Percentiles rank a stretch among this genome's conserved stretches.
Evolutionary conservation across 53 echinoderm and acorn worm species (phyloP).

Genomic region (Apostichopus leukothele): DNA sequence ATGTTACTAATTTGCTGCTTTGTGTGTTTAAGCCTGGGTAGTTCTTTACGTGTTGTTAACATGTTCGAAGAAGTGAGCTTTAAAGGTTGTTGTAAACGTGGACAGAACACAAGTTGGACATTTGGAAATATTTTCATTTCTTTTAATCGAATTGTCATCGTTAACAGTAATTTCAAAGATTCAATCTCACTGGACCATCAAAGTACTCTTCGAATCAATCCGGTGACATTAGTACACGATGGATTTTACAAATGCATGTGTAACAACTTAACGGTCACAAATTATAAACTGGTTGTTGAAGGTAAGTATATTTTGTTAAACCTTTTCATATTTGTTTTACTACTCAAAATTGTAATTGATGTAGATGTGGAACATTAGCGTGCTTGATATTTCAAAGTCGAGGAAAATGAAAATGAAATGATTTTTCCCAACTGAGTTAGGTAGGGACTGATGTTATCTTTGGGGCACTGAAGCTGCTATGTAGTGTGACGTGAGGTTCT

Average conservation of each 20-base stretch:
- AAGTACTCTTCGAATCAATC: background rate
- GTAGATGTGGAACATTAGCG: too few relatives aligned
- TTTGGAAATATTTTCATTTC: background rate
- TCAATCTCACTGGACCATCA: background rate
- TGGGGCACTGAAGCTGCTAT: too few relatives aligned
- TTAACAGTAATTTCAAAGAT: background rate
- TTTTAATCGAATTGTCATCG: background rate
- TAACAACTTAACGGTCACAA: background rate
- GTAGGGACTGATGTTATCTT: too few relatives aligned
- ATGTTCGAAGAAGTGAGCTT: background rate
- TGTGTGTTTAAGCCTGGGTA: background rate
- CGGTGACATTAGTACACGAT: background rate
- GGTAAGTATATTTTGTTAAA: background rate
- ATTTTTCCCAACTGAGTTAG: too few relatives aligned
- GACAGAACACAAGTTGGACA: constrained; percentile 2
- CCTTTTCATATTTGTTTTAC: too few relatives aligned
- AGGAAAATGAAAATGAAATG: too few relatives aligned
- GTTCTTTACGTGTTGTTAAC: background rate
- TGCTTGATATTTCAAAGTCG: too few relatives aligned
- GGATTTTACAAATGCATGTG: background rate
- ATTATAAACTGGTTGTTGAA: background rate
- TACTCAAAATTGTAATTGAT: too few relatives aligned
- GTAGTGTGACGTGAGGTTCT: too few relatives aligned
- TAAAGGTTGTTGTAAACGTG: background rate
- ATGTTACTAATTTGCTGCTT: background rate